phyloP scores from a whole-genome alignment of 2,888 invertebrate genomes.

The Dolomedes plantarius region DNA sequence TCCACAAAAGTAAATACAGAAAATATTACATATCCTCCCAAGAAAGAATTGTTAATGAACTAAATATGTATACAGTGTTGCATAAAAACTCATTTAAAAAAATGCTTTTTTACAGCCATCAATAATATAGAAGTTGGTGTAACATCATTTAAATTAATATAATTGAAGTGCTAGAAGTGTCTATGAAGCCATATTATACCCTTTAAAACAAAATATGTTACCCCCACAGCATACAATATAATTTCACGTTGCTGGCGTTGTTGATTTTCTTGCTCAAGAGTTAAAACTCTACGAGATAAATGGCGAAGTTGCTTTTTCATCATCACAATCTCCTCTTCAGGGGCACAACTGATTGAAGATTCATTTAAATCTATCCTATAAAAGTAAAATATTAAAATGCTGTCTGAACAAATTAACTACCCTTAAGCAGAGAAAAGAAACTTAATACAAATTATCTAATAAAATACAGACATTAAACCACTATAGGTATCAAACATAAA shows the following conservation, averaged over 20 bases:
- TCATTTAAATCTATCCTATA: constrained; percentile 48
- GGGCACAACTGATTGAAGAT: constrained; percentile 15
- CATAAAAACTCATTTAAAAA: too few relatives aligned
- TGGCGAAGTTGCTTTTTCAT: constrained; percentile 90
- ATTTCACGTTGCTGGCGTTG: constrained; percentile 91
- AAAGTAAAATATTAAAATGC: constrained; percentile 4
- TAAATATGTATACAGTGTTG: too few relatives aligned
- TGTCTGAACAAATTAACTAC: too few relatives aligned
- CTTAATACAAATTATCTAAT: too few relatives aligned
- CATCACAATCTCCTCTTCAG: constrained; percentile 86
- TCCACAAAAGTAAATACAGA: too few relatives aligned
- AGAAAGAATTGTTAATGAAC: too few relatives aligned
- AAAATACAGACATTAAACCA: too few relatives aligned
- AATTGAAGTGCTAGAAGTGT: constrained; percentile 42
- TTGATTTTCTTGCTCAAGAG: constrained; percentile 89
- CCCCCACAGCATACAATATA: constrained; percentile 87
- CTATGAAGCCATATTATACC: constrained; percentile 87
- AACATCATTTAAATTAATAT: background rate
- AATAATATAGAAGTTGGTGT: too few relatives aligned
- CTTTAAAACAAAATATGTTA: constrained; percentile 91
- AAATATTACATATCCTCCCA: too few relatives aligned
- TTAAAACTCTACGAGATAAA: constrained; percentile 89
- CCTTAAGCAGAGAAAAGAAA: background rate
- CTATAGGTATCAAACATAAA: too few relatives aligned
- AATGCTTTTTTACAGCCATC: too few relatives aligned